These are phyloP conservation scores for Tangara arthus DNA, from an alignment of 2,797 vertebrate genomes.

Conservation along the genomic window DNA sequence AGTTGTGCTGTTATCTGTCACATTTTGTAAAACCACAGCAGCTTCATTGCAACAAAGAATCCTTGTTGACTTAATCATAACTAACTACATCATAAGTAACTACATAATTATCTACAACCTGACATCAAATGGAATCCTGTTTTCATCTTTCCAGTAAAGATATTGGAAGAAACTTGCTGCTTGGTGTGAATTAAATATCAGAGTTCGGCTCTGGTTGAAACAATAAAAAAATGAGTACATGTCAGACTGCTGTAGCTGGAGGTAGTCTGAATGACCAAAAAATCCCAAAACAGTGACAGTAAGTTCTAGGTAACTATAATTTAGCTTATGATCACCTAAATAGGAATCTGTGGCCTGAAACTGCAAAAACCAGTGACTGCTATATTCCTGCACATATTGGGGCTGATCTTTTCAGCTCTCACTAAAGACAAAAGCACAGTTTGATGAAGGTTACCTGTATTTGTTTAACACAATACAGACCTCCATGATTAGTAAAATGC, in stretches of 20 bases:
- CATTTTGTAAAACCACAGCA: neutral
- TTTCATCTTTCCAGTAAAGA: neutral
- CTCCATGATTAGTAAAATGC: constrained; percentile 20
- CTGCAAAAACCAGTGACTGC: neutral
- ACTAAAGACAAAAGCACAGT: neutral
- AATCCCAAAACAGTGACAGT: neutral
- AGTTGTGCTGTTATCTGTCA: neutral
- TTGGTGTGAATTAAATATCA: neutral
- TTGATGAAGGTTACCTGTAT: neutral
- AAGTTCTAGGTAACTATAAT: neutral
- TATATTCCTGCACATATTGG: neutral
- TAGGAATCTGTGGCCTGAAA: neutral
- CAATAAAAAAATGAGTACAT: neutral
- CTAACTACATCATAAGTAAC: neutral
- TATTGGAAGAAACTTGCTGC: neutral
- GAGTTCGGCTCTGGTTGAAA: neutral
- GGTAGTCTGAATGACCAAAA: neutral
- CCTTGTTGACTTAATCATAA: neutral
- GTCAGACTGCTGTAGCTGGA: neutral
- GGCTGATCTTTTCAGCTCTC: neutral
- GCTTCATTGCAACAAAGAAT: neutral
- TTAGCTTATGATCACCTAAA: neutral
- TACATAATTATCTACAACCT: neutral
- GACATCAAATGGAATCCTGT: neutral
- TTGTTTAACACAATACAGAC: neutral